A percentile compares a stretch with the other conserved stretches of the same genome.
phyloP scores from a whole-genome alignment of 2,797 vertebrate genomes.

The Cossypha dichroa region DNA sequence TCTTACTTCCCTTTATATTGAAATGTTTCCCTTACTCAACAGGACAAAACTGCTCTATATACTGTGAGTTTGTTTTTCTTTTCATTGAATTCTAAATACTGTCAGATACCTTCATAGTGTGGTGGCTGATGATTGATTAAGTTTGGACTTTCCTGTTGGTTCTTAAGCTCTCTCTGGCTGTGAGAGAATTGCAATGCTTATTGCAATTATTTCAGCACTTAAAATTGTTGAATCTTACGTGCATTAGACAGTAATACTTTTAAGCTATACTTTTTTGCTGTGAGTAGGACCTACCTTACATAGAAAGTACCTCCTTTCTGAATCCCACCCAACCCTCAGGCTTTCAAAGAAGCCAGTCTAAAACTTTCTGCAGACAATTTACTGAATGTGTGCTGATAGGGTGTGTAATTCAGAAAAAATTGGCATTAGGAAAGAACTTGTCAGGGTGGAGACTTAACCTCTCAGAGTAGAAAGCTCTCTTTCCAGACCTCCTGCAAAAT shows the following conservation, averaged over 20 bases:
- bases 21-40: neutral
- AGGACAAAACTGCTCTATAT: neutral
- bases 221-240: neutral
- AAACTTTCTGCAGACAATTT: neutral
- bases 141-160: neutral
- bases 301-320: neutral
- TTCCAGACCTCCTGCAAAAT: neutral
- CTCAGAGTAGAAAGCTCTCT: neutral
- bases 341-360: neutral
- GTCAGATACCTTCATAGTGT: neutral
- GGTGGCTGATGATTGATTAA: neutral
- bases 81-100: neutral
- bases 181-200: neutral
- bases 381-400: neutral
- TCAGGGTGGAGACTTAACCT: rapidly evolving
- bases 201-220: neutral
- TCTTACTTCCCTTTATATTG: neutral
- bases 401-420: neutral
- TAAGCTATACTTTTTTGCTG: neutral
- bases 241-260: neutral
- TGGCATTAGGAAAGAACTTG: neutral
- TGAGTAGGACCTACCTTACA: neutral
- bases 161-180: neutral
- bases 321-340: neutral
- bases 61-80: neutral